phyloP scores from a whole-genome alignment of 2,888 invertebrate genomes.

The Rotaria macrura region DNA sequence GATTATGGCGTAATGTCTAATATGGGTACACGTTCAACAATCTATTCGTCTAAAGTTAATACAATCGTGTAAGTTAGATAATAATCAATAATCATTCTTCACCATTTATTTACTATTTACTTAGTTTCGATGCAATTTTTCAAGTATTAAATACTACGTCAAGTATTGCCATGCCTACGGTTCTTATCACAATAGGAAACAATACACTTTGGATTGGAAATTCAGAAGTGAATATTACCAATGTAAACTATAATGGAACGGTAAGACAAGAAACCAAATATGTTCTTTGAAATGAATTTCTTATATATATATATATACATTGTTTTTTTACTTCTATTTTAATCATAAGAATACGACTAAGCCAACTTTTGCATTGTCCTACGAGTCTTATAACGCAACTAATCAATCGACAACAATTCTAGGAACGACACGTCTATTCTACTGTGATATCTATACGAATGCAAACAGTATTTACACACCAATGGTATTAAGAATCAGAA shows the following conservation, averaged over 20 bases:
- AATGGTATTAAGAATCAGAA: conserved; percentile 42
- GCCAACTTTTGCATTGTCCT: conserved; percentile 18
- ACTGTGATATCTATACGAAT: conserved; percentile 38
- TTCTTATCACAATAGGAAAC: conserved; percentile 33
- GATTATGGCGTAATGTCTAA: background rate
- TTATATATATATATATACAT: too few species aligned
- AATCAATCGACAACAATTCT: conserved; percentile 27
- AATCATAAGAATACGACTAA: conserved; percentile 4
- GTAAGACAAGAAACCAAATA: conserved; percentile 17
- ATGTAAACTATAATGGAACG: background rate
- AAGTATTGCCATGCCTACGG: conserved; percentile 31
- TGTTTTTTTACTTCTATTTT: too few species aligned
- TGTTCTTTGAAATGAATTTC: background rate
- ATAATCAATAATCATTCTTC: background rate
- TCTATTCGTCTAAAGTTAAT: background rate
- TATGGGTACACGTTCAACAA: background rate
- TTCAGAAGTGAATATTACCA: conserved; percentile 33
- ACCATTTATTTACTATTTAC: background rate
- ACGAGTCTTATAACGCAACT: background rate
- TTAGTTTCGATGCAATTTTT: conserved; percentile 24
- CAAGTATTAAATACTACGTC: conserved; percentile 28
- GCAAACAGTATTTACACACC: conserved; percentile 38
- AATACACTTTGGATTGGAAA: conserved; percentile 36
- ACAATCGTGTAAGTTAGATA: background rate
- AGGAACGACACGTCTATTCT: conserved; percentile 37